Evolutionary conservation across 1,140 invertebrate genomes (phyloP).

Genomic region (Monochamus saltuarius): DNA sequence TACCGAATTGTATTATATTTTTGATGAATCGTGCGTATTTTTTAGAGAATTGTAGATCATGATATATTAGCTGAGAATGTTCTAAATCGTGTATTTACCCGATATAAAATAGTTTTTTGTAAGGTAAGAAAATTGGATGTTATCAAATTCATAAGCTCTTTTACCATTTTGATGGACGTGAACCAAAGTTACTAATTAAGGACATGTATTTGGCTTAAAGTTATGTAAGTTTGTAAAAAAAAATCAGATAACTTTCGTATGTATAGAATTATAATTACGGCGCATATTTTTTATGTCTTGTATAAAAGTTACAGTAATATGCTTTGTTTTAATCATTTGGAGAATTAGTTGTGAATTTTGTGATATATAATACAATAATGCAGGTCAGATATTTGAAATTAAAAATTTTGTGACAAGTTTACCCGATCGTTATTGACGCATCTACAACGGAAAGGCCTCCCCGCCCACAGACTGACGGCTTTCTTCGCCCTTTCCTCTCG

Average conservation of each 20-base stretch:
- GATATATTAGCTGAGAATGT: no score
- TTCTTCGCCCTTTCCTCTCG: no score
- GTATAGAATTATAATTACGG: neutral
- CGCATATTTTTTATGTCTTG: constrained; percentile 13
- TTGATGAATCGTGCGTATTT: neutral
- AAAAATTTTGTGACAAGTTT: constrained; percentile 14
- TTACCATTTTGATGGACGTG: constrained; percentile 8
- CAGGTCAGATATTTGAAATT: constrained; percentile 7
- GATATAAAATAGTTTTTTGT: neutral
- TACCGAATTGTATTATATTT: neutral
- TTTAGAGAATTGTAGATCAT: neutral
- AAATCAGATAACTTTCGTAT: neutral
- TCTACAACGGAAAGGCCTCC: no score
- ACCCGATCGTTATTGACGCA: no score
- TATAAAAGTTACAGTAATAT: constrained; percentile 6
- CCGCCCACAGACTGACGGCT: no score
- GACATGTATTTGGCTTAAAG: constrained; percentile 18
- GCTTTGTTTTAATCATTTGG: constrained; percentile 11
- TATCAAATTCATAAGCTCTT: constrained; percentile 8
- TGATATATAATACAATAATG: constrained; percentile 20
- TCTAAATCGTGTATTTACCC: neutral
- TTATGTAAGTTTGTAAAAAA: constrained; percentile 11
- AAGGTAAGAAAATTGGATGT: neutral
- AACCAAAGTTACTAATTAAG: constrained; percentile 19
- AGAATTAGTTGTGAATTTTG: constrained; percentile 20